Base-by-base conservation (phyloP, 2,113 vertebrate species). In the Gadus macrocephalus region DNA sequence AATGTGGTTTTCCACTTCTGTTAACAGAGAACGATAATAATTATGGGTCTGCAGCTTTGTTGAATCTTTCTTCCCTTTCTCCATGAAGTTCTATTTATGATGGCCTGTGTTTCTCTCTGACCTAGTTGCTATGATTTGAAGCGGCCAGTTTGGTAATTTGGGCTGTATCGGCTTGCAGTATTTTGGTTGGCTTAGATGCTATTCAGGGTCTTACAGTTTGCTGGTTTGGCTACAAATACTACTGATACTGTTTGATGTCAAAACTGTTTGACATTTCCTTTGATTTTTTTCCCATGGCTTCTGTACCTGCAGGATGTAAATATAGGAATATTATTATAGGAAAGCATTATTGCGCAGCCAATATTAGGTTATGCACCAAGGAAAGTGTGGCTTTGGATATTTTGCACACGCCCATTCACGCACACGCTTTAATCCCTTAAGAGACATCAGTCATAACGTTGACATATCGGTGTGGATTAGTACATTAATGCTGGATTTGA, bases 31-130 rank as follows among this genome's bases (percentile, higher is more conserved):
- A 25, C 12, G 11, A 49, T 49, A 12, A 49, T 49, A 49, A 14
- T 49, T 14, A 49, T 49, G 8, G 42, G 42, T 49, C 9, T 14
- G 12, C 42, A 49, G 42, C 42, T 49, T 49, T 49, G 42, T 49
- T 49, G 8, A 9, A 14, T 49, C 42, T 49, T 14, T 49, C 42
- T 49, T 14, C 42, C 8, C 42, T 49, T 49, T 5, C n/a, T 14
- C 15, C 53, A 62, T 72, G 58, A 62, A 72, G 66, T 61, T 65
- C 53, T 72, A 63, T 76, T 77, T 77, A 70, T 60, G 63, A 75
- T 49, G 15, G 65, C 66, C 49, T 5, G 20, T 64, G 60, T 79
- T 49, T 49, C 42, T 83, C 78, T 68, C n/a, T n/a, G 67, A 17
- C 63, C 25, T 20, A 22, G 62, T 59, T 68, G 62, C 42, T 66